Evolutionary conservation across 2,797 vertebrate species (phyloP).

Genomic region (Helicolenus hilgendorfi): DNA sequence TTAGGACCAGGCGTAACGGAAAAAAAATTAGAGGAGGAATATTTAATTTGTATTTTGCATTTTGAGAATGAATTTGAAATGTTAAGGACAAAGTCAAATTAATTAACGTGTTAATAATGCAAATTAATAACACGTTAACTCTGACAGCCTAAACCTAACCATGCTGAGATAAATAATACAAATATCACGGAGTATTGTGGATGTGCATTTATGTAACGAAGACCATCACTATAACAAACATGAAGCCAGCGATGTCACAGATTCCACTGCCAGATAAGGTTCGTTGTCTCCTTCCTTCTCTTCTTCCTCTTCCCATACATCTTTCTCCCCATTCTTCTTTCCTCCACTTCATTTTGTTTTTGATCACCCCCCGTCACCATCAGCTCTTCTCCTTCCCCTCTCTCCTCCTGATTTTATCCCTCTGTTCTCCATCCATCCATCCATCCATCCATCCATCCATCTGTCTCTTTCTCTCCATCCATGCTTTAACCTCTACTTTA

Average conservation of each 20-base stretch:
- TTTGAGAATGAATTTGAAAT: too few species aligned
- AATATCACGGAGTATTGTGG: background rate
- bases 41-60: too few species aligned
- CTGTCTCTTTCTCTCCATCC: background rate
- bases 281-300: background rate
- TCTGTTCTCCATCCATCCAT: background rate
- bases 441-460: slow-evolving; percentile 4
- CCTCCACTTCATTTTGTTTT: background rate
- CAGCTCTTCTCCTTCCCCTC: background rate
- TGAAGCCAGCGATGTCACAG: background rate
- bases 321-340: background rate
- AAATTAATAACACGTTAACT: too few species aligned
- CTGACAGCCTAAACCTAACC: too few species aligned
- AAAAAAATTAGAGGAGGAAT: too few species aligned
- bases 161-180: too few species aligned
- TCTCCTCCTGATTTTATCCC: background rate
- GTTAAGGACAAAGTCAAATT: too few species aligned
- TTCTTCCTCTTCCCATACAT: background rate
- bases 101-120: too few species aligned
- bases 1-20: too few species aligned
- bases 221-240: background rate
- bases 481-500: slow-evolving; percentile 39
- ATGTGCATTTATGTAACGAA: background rate
- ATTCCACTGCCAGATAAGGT: background rate
- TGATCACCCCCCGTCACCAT: background rate